phyloP scores from a whole-genome alignment of 2,113 vertebrate species.

The Syngnathus typhle region DNA sequence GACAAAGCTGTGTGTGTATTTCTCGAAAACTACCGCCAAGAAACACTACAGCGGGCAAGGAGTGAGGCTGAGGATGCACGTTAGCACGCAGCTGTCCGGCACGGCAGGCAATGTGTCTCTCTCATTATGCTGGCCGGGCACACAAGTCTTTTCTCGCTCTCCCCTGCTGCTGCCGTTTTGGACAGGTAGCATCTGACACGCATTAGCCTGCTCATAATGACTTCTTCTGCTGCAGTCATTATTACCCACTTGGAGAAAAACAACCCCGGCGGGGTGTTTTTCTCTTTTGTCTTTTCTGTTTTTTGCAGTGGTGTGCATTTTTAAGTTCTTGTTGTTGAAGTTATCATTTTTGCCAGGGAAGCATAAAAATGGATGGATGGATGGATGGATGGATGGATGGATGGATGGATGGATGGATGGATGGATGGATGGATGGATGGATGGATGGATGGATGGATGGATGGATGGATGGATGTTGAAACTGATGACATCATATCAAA shows the following conservation, averaged over 20 bases:
- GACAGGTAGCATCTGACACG: constrained; percentile 70
- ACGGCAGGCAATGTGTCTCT: constrained; percentile 50
- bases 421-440: too few species aligned
- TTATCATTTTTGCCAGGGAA: constrained; percentile 30
- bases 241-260: constrained; percentile 50
- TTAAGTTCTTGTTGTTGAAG: constrained; percentile 19
- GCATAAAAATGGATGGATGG: neutral
- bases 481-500: neutral
- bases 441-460: too few species aligned
- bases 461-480: neutral
- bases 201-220: constrained; percentile 67
- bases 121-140: constrained; percentile 64
- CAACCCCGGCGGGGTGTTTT: constrained; percentile 28
- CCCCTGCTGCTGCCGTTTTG: constrained; percentile 50
- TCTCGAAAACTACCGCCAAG: neutral
- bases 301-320: constrained; percentile 36
- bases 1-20: constrained; percentile 22
- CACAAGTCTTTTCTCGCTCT: constrained; percentile 54
- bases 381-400: too few species aligned
- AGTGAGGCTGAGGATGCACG: neutral
- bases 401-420: too few species aligned
- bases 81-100: constrained; percentile 35
- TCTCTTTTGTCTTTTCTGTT: neutral
- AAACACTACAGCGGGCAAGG: neutral
- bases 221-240: constrained; percentile 57